phyloP scores from a whole-genome alignment of 2,797 vertebrate genomes.

The Pelodytes ibericus region DNA sequence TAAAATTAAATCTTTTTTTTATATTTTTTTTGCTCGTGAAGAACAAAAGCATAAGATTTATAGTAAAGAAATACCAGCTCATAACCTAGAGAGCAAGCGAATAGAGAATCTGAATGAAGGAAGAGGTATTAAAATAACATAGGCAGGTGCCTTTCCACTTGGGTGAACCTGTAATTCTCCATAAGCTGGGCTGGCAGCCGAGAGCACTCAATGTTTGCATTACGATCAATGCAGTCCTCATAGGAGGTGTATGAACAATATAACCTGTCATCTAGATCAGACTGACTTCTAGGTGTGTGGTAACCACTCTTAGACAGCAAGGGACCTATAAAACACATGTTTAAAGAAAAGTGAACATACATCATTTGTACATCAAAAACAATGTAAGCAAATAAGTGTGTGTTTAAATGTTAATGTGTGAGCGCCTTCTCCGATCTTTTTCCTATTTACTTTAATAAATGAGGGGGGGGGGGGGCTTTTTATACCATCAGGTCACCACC shows the following conservation, averaged over 20 bases:
- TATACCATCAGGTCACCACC: no score
- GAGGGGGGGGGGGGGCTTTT: no score
- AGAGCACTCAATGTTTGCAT: constrained; percentile 52
- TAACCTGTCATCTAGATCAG: constrained; percentile 42
- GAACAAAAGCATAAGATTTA: constrained; percentile 40
- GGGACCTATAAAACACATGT: neutral
- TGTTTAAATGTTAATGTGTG: no score
- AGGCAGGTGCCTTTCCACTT: constrained; percentile 34
- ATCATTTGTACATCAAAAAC: no score
- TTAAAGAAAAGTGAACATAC: no score
- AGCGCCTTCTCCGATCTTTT: no score
- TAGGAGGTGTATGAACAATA: constrained; percentile 23
- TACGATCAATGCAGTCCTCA: constrained; percentile 37
- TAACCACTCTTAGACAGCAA: constrained; percentile 22
- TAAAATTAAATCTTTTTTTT: no score
- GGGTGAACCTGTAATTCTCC: constrained; percentile 47
- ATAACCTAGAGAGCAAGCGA: constrained; percentile 21
- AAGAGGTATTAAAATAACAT: constrained; percentile 53
- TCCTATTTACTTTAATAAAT: no score
- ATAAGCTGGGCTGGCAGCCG: constrained; percentile 37
- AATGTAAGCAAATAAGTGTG: no score
- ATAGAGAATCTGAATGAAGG: constrained; percentile 48
- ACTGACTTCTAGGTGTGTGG: constrained; percentile 32
- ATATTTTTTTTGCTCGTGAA: constrained; percentile 22
- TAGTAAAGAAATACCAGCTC: constrained; percentile 34